Base-by-base conservation (phyloP, 2,797 vertebrate genomes). In the Merluccius polli region DNA sequence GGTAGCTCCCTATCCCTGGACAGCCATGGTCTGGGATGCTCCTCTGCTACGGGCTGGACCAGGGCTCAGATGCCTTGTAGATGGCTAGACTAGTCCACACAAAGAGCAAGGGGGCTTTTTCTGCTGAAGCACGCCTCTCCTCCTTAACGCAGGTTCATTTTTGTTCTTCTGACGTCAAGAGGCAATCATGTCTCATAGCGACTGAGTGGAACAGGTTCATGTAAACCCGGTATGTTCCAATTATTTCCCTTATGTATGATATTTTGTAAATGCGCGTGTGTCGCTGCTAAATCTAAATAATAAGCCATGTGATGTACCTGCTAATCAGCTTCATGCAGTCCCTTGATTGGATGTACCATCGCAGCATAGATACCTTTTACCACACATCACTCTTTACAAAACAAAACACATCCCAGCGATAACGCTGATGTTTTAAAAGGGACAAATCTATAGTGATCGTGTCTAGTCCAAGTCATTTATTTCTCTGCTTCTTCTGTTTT, bases 31-130 rank as follows among this genome's bases (percentile, higher is more conserved):
- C 85, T 10, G 76, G 81, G 84, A 78, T 79, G 86, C 74, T 83
- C 86, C 78, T 81, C 82, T 84, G 79, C 87, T 75, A 15, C 72
- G n/a, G 78, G 86, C 85, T 79, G 82, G 82, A 87, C 83, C 78
- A 44, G 83, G 84, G 82, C 86, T 85, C 82, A 82, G 65, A 84
- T 85, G 81, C 13, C 82, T 83, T 77, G 87, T 92, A 77, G 30
- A 92, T 93, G 93, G 93, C 93, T 91, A 91, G 88, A 92, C 78
- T 87, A 90, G 87, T 82, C 79, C 78, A 74, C 79, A 83, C 83
- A 76, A 85, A 82, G 89, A 88, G 87, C 87, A 48, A 7, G 44
- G 89, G 90, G 89, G 92, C 91, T 87, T 85, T 89, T 93, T 92
- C 92, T 90, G 78, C 86, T 92, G 89, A 93, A 91, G 92, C 92